Base-by-base conservation (phyloP, 2,797 vertebrate genomes). In the Clamator glandarius region DNA sequence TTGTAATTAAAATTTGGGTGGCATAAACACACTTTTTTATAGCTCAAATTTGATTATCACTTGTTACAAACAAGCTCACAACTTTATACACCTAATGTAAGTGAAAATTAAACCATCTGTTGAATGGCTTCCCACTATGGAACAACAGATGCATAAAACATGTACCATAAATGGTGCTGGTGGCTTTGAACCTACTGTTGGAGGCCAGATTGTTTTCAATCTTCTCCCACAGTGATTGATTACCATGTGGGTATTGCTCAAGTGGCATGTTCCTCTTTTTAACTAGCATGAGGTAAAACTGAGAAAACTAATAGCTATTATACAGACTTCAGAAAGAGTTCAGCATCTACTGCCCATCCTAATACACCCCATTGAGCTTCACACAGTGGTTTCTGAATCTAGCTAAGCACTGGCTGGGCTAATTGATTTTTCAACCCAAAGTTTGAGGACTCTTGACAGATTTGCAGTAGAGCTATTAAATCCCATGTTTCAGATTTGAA, bases 81-180 rank as follows among this genome's bases (percentile, higher is more conserved):
- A 86, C 76, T 93, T 89, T 69, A 9, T 90, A 73, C 78, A 96
- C 91, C 87, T 94, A 92, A 87, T 52, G 59, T 67, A 89, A 96
- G 91, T 93, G 94, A 91, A 96, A 95, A 96, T 29, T 84, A 92
- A 96, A 89, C 96, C 95, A 91, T 95, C 92, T 95, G 91, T 91
- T 96, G 93, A 95, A 94, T 86, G 81, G 76, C 66, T 96, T 91
- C 73, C 87, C 76, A 61, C 79, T n/a, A 42, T 1, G 50, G 91
- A 86, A 26, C 26, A 91, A 63, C 94, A 96, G 95, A 95, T 95
- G 94, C 77, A 69, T 73, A 55, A 93, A 92, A 66, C 50, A 55
- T 68, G 92, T 89, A 79, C 85, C 90, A 24, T 64, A 33, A 91
- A 86, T 0, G n/a, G 55, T 66, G 62, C 76, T 46, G 79, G 85